Conservation (phyloP, 2,797 vertebrate species). For the Sardinella longiceps region DNA sequence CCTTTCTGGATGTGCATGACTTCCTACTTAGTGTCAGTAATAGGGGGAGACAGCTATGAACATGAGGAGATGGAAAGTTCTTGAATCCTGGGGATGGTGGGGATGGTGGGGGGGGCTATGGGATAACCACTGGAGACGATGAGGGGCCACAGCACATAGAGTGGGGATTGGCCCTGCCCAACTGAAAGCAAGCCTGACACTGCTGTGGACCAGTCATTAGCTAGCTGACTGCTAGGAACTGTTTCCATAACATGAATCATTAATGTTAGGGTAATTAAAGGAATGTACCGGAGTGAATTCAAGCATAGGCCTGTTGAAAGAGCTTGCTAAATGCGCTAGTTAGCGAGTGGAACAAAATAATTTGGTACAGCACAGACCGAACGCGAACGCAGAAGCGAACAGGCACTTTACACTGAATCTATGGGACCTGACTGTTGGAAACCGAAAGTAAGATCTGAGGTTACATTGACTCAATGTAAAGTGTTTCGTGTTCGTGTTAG, state of each 20-base stretch:
- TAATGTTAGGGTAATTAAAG: not conserved
- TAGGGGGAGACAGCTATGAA: not conserved
- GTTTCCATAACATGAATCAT: not conserved
- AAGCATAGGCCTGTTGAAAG: no score
- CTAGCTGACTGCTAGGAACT: not conserved
- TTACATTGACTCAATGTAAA: no score
- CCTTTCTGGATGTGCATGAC: not conserved
- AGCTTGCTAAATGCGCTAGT: no score
- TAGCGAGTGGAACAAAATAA: no score
- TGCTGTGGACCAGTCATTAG: not conserved
- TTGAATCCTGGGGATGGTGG: not conserved
- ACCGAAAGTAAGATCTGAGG: no score
- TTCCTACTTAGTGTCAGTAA: not conserved
- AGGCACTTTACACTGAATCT: no score
- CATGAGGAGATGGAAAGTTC: constrained; percentile 23
- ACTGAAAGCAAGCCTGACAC: not conserved
- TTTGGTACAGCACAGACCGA: no score
- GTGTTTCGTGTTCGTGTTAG: no score
- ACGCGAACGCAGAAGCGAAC: no score
- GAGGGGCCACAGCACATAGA: not conserved
- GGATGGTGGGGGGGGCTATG: not conserved
- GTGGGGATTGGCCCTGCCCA: not conserved
- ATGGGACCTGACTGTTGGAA: no score
- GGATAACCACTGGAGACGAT: not conserved
- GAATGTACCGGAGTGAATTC: no score